phyloP scores from a whole-genome alignment of 2,888 invertebrate genomes.

The Rhodophaea formosa region DNA sequence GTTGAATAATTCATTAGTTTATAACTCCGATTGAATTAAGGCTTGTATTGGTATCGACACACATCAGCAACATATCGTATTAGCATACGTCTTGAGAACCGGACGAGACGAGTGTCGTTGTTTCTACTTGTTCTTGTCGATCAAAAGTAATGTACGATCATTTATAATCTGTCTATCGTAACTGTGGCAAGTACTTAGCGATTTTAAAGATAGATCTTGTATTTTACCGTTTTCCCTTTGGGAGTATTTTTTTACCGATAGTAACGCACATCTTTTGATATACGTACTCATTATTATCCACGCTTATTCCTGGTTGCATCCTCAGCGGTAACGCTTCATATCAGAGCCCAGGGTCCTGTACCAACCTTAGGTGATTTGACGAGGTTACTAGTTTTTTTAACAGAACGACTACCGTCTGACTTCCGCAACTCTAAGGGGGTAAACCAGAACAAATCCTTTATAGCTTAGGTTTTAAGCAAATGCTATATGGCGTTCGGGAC shows the following conservation, averaged over 20 bases:
- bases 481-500: neutral
- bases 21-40: constrained; percentile 57
- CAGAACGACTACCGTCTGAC: too few relatives aligned
- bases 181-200: neutral
- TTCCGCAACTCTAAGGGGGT: too few relatives aligned
- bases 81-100: constrained; percentile 57
- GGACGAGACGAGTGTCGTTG: constrained; percentile 37
- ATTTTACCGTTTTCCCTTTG: too few relatives aligned
- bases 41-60: constrained; percentile 48
- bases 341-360: too few relatives aligned
- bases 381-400: too few relatives aligned
- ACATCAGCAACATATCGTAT: constrained; percentile 49
- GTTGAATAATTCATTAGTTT: constrained; percentile 68
- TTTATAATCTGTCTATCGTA: neutral
- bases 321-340: too few relatives aligned
- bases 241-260: too few relatives aligned
- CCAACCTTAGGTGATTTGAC: too few relatives aligned
- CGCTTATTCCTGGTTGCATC: too few relatives aligned
- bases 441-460: constrained; percentile 18
- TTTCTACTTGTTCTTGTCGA: constrained; percentile 31
- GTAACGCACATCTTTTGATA: too few relatives aligned
- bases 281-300: too few relatives aligned
- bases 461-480: constrained; percentile 1
- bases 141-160: constrained; percentile 19
- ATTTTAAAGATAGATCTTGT: too few relatives aligned